Percentiles rank a stretch among this genome's conserved stretches.
phyloP scores from a whole-genome alignment of 2,113 vertebrate species.

The Eonycteris spelaea region DNA sequence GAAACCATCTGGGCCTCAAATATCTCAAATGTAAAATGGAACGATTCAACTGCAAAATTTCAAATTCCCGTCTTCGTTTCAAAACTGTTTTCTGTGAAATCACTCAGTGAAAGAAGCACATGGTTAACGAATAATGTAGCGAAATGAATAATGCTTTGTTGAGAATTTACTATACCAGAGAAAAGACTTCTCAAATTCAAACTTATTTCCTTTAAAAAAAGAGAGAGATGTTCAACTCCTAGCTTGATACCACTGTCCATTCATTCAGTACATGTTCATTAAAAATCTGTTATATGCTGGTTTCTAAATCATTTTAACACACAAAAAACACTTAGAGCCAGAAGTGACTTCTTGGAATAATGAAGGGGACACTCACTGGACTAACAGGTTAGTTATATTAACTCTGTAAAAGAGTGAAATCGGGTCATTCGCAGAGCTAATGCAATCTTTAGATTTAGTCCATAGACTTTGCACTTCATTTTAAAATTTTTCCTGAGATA shows the following conservation, averaged over 20 bases:
- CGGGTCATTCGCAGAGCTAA: background rate
- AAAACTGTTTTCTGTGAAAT: background rate
- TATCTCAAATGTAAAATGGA: background rate
- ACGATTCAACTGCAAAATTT: background rate
- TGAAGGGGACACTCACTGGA: background rate
- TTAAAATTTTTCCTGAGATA: background rate
- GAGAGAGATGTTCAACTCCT: background rate
- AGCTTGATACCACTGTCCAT: background rate
- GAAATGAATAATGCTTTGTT: background rate
- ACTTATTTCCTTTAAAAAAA: background rate
- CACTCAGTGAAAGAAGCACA: background rate
- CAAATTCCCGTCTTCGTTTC: background rate
- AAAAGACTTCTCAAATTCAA: background rate
- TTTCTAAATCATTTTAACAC: conserved; percentile 5
- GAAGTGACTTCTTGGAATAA: background rate
- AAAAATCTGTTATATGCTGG: background rate
- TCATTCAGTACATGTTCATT: background rate
- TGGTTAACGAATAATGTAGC: background rate
- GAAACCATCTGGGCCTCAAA: background rate
- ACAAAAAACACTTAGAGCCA: background rate
- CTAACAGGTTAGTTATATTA: background rate
- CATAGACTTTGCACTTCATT: background rate
- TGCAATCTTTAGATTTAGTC: background rate
- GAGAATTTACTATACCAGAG: background rate
- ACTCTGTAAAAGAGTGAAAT: background rate